Conservation (phyloP, 2,888 invertebrate species). For the Mactromeris polynyma region DNA sequence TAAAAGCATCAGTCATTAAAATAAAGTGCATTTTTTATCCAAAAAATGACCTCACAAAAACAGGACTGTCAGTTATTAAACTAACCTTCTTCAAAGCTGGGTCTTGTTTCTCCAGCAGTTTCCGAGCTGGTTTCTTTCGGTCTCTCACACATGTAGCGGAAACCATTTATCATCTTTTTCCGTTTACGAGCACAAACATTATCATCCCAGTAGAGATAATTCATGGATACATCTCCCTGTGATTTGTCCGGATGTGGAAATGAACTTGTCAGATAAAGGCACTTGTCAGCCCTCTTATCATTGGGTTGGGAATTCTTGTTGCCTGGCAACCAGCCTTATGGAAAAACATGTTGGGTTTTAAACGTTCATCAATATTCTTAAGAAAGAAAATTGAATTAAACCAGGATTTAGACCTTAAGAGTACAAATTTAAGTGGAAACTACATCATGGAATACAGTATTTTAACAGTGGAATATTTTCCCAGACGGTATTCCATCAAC, state of each 20-base stretch:
- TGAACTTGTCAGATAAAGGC: constrained; percentile 74
- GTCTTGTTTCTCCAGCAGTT: not conserved
- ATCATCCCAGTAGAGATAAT: constrained; percentile 85
- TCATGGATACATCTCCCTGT: constrained; percentile 55
- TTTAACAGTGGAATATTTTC: too few relatives aligned
- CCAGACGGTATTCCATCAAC: too few relatives aligned
- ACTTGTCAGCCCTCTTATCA: constrained; percentile 70
- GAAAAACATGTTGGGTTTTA: not conserved
- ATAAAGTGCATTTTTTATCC: too few relatives aligned
- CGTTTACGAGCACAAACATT: constrained; percentile 87
- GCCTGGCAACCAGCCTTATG: constrained; percentile 75
- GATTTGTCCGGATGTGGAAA: constrained; percentile 67
- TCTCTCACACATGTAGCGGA: constrained; percentile 89
- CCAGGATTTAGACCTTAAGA: too few relatives aligned
- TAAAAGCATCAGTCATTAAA: too few relatives aligned
- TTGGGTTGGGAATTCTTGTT: constrained; percentile 74
- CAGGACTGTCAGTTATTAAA: not conserved
- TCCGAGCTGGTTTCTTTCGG: constrained; percentile 79
- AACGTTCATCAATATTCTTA: too few relatives aligned
- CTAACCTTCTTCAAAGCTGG: not conserved
- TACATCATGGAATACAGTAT: too few relatives aligned
- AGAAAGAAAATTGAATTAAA: too few relatives aligned
- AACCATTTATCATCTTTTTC: constrained; percentile 54
- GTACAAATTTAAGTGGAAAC: too few relatives aligned
- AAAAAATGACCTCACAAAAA: too few relatives aligned